These are phyloP conservation scores for Phoeniculus purpureus DNA, from an alignment of 2,797 vertebrate species.

Conservation along the genomic window DNA sequence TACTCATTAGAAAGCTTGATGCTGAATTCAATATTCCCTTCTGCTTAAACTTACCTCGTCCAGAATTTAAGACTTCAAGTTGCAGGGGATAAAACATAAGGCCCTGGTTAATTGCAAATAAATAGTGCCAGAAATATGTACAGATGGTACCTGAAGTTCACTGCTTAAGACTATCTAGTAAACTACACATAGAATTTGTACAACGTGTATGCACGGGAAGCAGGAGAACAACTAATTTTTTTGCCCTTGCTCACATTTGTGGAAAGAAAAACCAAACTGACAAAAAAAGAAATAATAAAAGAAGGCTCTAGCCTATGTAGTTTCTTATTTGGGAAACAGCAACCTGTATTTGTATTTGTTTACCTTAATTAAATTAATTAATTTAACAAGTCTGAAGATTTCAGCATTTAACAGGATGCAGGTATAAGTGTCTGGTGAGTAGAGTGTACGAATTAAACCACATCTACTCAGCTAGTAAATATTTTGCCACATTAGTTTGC, in stretches of 20 bases:
- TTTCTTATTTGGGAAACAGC: slow-evolving; percentile 7
- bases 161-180: slow-evolving; percentile 48
- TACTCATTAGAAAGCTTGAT: slow-evolving; percentile 58
- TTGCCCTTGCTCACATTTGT: not conserved
- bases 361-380: slow-evolving; percentile 50
- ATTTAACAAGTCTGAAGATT: slow-evolving; percentile 25
- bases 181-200: slow-evolving; percentile 54
- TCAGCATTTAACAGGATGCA: not conserved
- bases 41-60: slow-evolving; percentile 62
- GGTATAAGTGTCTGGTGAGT: slow-evolving; percentile 55
- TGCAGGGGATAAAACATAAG: slow-evolving; percentile 74
- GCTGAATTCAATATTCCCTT: slow-evolving; percentile 64
- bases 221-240: slow-evolving; percentile 8
- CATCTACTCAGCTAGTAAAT: slow-evolving; percentile 40
- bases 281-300: not conserved
- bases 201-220: not conserved
- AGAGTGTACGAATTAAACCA: not conserved
- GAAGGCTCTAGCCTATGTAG: not conserved
- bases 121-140: slow-evolving; percentile 71
- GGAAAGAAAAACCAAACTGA: not conserved
- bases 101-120: slow-evolving; percentile 76
- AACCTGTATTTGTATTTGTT: slow-evolving; percentile 50
- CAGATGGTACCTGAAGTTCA: slow-evolving; percentile 76
- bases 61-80: slow-evolving; percentile 59
- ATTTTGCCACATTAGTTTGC: slow-evolving; percentile 40